These are phyloP conservation scores for Drosophila auraria DNA, from an alignment of 1,140 invertebrate species.

Conservation along the genomic window DNA sequence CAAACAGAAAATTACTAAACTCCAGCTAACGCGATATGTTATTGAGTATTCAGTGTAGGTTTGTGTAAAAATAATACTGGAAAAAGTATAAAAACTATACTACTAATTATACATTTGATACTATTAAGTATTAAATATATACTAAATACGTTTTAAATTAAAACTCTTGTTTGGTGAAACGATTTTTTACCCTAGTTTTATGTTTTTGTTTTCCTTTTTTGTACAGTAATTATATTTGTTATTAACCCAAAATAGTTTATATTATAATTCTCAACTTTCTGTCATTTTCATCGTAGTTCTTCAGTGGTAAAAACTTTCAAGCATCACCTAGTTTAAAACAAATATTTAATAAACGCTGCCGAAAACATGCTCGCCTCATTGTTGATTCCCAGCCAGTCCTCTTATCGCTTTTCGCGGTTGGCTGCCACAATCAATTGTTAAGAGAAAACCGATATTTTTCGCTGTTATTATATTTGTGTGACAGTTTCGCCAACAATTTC, in stretches of 20 bases:
- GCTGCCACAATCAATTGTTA: conserved; percentile 33
- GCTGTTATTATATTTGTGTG: conserved; percentile 53
- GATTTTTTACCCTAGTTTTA: neutral
- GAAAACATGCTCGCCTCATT: conserved; percentile 1
- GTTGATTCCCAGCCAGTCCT: neutral
- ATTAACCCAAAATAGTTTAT: too few relatives aligned
- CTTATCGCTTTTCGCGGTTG: conserved; percentile 21
- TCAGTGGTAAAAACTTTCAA: neutral
- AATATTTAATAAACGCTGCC: neutral
- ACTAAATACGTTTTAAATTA: too few relatives aligned
- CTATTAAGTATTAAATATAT: too few relatives aligned
- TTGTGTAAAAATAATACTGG: too few relatives aligned
- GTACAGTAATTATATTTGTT: neutral
- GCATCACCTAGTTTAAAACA: neutral
- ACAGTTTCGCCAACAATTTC: conserved; percentile 51
- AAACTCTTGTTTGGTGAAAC: too few relatives aligned
- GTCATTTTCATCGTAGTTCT: neutral
- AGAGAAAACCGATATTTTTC: conserved; percentile 49
- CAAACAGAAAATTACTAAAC: too few relatives aligned
- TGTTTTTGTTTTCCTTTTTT: neutral
- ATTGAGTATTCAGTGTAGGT: too few relatives aligned
- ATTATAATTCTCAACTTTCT: too few relatives aligned
- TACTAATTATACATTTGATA: too few relatives aligned
- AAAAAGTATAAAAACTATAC: too few relatives aligned
- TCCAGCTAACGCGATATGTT: too few relatives aligned